Base-by-base conservation (phyloP, 2,113 vertebrate species). In the Nesogale talazaci region DNA sequence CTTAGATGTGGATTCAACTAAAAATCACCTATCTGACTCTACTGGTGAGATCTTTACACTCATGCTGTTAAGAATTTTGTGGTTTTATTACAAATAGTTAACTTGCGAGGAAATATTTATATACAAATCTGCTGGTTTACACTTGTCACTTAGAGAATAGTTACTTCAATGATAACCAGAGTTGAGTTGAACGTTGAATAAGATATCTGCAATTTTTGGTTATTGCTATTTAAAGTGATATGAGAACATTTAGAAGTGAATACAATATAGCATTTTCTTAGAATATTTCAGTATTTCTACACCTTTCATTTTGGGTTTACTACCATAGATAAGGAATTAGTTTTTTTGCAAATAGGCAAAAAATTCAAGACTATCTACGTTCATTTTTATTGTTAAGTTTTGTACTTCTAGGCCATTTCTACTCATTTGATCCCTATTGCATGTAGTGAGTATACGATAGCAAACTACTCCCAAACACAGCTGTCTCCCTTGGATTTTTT, bases 181-280 rank as follows among this genome's bases (percentile, higher is more conserved):
- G 11, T 75, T 57, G 23, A 40, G 56, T 2, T 67, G 42, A 74
- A 78, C 67, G 29, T 83, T 61, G 65, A 38, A 17, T 87, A 67
- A 17, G 7, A 1, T 7, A 59, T 67, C 2, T 78, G 22, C 56
- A 25, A n/a, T 82, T 80, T 92, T 92, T 40, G 65, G 25, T 79
- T 88, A 56, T 90, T 93, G 40, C 20, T 88, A 67, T 8, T 65
- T 84, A 83, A 76, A 85, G 59, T 42, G 4, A 79, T 46, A 36
- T 19, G 42, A 84, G 17, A 75, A 72, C 2, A 6, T 87, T 40
- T 93, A 42, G 56, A 77, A 90, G 90, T 36, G 67, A 92, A 86
- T 81, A 67, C 19, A 69, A 14, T 27, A 20, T 2, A 17, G 14
- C 57, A 25, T 52, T 79, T 85, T 12, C 25, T 16, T 31, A 25